phyloP scores from a whole-genome alignment of 2,113 vertebrate species.

The Etheostoma cragini region DNA sequence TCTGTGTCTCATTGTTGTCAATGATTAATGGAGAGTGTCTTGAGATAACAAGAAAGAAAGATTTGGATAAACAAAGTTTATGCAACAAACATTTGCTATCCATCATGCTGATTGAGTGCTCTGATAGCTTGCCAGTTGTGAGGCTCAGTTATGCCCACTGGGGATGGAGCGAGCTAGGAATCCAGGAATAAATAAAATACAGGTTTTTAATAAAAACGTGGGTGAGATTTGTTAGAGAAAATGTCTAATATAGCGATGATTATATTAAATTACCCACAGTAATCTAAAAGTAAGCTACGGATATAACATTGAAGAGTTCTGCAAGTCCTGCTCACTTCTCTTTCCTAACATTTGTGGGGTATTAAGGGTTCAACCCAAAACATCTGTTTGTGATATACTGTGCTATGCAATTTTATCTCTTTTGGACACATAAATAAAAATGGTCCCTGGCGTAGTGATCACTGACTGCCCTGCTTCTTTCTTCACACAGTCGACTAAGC shows the following conservation, averaged over 20 bases:
- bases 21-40: constrained; percentile 18
- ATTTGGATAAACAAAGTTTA: constrained; percentile 47
- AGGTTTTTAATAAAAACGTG: constrained; percentile 1
- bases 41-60: constrained; percentile 27
- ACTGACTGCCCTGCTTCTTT: constrained; percentile 35
- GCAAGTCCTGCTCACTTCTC: neutral
- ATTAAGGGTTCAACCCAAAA: constrained; percentile 33
- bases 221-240: neutral
- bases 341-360: constrained; percentile 46
- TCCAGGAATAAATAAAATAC: constrained; percentile 19
- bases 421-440: constrained; percentile 60
- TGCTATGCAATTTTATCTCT: constrained; percentile 67
- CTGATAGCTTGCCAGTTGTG: constrained; percentile 60
- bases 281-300: constrained; percentile 10
- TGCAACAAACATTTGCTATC: constrained; percentile 63
- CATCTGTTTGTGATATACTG: constrained; percentile 76
- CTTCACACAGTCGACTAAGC: constrained; percentile 11
- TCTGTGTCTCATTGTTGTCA: neutral
- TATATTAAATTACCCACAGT: neutral
- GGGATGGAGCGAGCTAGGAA: constrained; percentile 34
- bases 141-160: constrained; percentile 33
- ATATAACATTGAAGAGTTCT: constrained; percentile 10
- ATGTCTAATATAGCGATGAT: neutral
- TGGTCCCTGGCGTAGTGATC: constrained; percentile 33
- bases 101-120: constrained; percentile 42